phyloP scores from a whole-genome alignment of 2,797 vertebrate species.

The Aldrovandia affinis region DNA sequence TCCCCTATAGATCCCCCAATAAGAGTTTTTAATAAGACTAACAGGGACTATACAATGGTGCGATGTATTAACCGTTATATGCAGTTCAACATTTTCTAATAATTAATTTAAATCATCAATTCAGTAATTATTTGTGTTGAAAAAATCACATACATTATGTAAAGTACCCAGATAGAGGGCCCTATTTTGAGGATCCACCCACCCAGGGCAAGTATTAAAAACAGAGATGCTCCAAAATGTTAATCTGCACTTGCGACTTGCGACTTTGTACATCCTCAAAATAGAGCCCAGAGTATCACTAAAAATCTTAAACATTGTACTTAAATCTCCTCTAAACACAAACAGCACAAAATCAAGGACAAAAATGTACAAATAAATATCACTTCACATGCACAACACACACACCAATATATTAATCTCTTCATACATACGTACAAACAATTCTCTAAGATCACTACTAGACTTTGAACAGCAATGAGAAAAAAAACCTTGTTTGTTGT shows the following conservation, averaged over 20 bases:
- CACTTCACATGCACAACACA: slow-evolving; percentile 1
- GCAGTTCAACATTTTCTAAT: background rate
- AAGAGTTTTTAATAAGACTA: background rate
- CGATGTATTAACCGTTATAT: too few species aligned
- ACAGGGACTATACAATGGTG: too few species aligned
- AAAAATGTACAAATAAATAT: background rate
- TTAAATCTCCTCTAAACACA: background rate
- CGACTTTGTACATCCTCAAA: too few species aligned
- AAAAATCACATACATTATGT: background rate
- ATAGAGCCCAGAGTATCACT: background rate
- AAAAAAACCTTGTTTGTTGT: background rate
- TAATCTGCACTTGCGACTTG: too few species aligned
- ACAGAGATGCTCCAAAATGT: too few species aligned
- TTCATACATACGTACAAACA: background rate
- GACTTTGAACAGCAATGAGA: background rate
- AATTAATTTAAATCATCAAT: background rate
- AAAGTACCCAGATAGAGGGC: background rate
- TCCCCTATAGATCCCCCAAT: background rate
- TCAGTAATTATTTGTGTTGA: background rate
- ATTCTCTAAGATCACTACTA: background rate
- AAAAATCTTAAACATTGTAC: slow-evolving; percentile 2
- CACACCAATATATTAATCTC: slow-evolving; percentile 4
- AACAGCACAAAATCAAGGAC: background rate
- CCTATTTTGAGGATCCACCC: too few species aligned
- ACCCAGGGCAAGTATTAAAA: too few species aligned